Conservation (phyloP, 2,888 invertebrate species). For the Ichneumoninae sp. region DNA sequence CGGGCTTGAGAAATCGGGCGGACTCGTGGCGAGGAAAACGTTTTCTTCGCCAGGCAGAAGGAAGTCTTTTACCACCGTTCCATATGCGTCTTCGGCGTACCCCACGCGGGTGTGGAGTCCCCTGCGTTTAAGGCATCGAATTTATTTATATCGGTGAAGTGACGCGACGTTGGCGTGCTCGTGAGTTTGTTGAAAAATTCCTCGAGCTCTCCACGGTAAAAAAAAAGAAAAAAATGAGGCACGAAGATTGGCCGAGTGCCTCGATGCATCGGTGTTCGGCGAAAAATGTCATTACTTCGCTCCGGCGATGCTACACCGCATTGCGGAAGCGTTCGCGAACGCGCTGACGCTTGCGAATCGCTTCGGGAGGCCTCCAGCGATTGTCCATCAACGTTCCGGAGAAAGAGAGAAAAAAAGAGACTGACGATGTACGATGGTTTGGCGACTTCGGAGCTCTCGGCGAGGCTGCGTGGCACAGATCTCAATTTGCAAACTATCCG, state of each 20-base stretch:
- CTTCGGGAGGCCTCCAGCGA: neutral
- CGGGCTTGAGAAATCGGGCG: constrained; percentile 32
- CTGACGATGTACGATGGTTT: neutral
- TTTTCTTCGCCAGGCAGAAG: constrained; percentile 12
- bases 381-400: neutral
- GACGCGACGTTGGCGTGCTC: neutral
- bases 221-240: neutral
- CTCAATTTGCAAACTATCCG: neutral
- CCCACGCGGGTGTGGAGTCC: neutral
- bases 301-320: constrained; percentile 3
- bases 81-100: neutral
- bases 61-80: constrained; percentile 13
- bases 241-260: neutral
- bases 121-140: neutral
- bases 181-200: neutral
- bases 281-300: constrained; percentile 17
- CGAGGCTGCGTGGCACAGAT: constrained; percentile 6
- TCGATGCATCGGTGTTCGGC: neutral
- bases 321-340: constrained; percentile 43
- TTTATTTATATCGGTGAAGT: neutral
- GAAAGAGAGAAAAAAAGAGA: neutral
- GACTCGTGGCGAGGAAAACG: constrained; percentile 17
- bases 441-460: neutral
- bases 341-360: constrained; percentile 44
- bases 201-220: neutral